phyloP scores from a whole-genome alignment of 2,888 invertebrate genomes.

The Drosophila birchii region DNA sequence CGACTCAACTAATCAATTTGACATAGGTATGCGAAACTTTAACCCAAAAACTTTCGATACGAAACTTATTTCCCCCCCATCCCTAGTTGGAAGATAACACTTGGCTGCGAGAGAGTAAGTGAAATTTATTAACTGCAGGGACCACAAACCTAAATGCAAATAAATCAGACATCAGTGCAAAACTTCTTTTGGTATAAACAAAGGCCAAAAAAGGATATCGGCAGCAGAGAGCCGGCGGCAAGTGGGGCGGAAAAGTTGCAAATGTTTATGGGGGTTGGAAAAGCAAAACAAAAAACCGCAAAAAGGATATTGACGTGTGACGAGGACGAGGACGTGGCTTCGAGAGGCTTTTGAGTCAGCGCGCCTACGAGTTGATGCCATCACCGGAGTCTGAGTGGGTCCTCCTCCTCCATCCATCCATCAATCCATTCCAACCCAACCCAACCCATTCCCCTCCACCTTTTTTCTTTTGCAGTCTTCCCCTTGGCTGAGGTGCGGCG shows the following conservation, averaged over 20 bases:
- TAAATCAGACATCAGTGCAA: constrained; percentile 63
- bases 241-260: constrained; percentile 59
- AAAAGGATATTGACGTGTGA: constrained; percentile 74
- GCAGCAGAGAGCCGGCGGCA: constrained; percentile 46
- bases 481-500: constrained; percentile 64
- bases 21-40: constrained; percentile 58
- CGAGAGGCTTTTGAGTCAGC: constrained; percentile 43
- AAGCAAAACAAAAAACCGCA: constrained; percentile 36
- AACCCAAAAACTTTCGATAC: constrained; percentile 62
- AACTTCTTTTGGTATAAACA: constrained; percentile 38
- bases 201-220: constrained; percentile 31
- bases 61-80: constrained; percentile 42
- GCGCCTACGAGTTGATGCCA: constrained; percentile 44
- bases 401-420: constrained; percentile 32
- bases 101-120: constrained; percentile 47
- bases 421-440: constrained; percentile 12
- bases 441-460: neutral
- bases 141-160: constrained; percentile 63
- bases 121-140: constrained; percentile 74
- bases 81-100: constrained; percentile 52
- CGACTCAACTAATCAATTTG: constrained; percentile 72
- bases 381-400: constrained; percentile 31
- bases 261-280: constrained; percentile 10
- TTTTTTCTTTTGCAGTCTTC: neutral
- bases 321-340: constrained; percentile 44